A percentile compares a stretch with the other conserved stretches of the same genome.
Evolutionary conservation across 2,113 vertebrate genomes (phyloP).

Genomic region (Strigops habroptila): DNA sequence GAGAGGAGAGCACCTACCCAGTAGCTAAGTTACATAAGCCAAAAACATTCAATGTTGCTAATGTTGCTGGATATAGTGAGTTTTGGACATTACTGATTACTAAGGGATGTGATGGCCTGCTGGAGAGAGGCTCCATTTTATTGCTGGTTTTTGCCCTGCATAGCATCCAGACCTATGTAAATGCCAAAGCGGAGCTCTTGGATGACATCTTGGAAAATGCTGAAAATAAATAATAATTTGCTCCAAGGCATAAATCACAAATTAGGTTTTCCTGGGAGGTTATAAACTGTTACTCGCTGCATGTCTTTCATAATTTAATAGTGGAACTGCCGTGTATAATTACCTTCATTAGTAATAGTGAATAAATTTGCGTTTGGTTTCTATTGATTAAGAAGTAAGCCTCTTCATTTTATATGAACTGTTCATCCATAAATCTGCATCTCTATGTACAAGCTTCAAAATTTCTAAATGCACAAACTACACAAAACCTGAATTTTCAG

Average conservation of each 20-base stretch:
- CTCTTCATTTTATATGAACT: constrained; percentile 12
- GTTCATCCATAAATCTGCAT: not conserved
- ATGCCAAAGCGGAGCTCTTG: not conserved
- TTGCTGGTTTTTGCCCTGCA: not conserved
- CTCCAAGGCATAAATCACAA: constrained; percentile 20
- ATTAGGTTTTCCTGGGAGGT: constrained; percentile 22
- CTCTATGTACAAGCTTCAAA: not conserved
- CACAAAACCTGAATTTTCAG: not conserved
- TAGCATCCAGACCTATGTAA: not conserved
- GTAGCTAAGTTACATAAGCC: not conserved
- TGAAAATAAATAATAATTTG: constrained; percentile 34
- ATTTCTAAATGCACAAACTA: not conserved
- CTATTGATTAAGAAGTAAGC: constrained; percentile 56
- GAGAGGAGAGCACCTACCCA: not conserved
- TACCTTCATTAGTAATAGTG: constrained; percentile 27
- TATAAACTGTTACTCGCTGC: not conserved
- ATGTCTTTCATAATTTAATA: constrained; percentile 38
- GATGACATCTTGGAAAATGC: not conserved
- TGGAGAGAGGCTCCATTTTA: not conserved
- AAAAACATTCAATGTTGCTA: not conserved
- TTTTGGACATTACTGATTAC: not conserved
- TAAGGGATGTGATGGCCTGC: not conserved
- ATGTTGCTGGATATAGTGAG: not conserved
- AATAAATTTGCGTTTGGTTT: constrained; percentile 51
- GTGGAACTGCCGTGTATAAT: constrained; percentile 26